Base-by-base conservation (phyloP, 2,113 vertebrate species). In the Oostethus manadensis region DNA sequence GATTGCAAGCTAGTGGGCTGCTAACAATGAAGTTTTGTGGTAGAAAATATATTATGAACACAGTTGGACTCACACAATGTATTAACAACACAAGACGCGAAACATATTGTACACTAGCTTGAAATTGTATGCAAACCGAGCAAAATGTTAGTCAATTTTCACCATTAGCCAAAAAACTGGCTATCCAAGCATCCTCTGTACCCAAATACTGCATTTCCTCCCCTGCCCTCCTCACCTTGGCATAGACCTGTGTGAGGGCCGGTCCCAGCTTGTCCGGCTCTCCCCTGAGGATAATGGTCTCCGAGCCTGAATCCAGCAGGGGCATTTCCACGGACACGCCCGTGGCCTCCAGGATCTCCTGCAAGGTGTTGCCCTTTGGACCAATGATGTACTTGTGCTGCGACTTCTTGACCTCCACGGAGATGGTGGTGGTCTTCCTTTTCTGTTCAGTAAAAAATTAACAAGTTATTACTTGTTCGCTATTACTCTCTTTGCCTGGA, bases 371-470 rank as follows among this genome's bases (percentile, higher is more conserved):
- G 16, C 86, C 88, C 60, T 90, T 91, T 0, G 87, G 83, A 16
- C 88, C 88, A 0, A 90, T 84, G 42, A 90, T 91, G 85, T 88
- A 92, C 71, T 90, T 90, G n/a, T 92, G 88, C 82, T 93, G 89
- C 1, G 88, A 92, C 61, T 92, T 93, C 76, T 90, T 92, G 70
- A 91, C 88, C 63, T 90, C 86, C 56, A 91, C 87, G 0, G 84
- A 89, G 68, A 90, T 89, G 18, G 87, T 89, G 10, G 85, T 91
- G 17, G 88, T 91, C 79, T 91, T 93, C 56, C 87, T 90, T 70
- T 93, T 93, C 91, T 93, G 51, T 35, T 18, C 3, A 16, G 51
- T n/a, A 5, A 18, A 38, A 54, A 38, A 54, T 9, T 13, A 11
- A 48, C 10, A 7, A 20, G n/a, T 48, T 20, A 9, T 48, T 20